phyloP scores from a whole-genome alignment of 2,113 vertebrate genomes.

The Trematocara unimaculatum region DNA sequence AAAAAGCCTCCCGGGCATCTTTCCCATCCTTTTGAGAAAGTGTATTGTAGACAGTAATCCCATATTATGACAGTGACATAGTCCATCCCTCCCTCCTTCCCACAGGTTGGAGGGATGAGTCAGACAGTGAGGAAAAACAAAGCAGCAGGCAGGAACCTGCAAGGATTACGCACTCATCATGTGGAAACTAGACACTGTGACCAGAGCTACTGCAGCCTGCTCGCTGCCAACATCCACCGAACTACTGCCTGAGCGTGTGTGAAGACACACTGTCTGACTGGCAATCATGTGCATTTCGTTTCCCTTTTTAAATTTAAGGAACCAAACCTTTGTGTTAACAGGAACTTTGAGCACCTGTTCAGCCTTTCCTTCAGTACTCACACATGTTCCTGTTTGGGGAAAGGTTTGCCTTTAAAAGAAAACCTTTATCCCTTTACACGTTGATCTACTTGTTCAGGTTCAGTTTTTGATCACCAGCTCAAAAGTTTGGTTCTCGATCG shows the following conservation, averaged over 20 bases:
- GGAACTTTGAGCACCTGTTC: neutral
- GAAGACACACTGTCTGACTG: neutral
- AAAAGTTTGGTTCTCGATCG: neutral
- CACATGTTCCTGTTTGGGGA: neutral
- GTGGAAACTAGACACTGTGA: conserved; percentile 44
- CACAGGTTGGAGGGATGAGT: conserved; percentile 66
- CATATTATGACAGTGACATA: conserved; percentile 57
- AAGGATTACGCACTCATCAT: conserved; percentile 51
- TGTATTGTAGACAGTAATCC: conserved; percentile 50
- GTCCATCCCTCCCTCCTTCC: conserved; percentile 48
- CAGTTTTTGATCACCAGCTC: neutral
- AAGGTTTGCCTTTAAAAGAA: neutral
- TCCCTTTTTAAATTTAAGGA: neutral
- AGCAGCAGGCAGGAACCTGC: conserved; percentile 61
- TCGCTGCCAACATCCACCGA: conserved; percentile 13
- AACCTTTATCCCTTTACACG: neutral
- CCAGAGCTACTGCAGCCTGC: conserved; percentile 31
- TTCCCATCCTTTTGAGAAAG: conserved; percentile 34
- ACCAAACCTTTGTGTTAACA: neutral
- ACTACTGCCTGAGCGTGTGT: neutral
- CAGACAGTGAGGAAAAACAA: conserved; percentile 47
- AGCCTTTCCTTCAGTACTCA: neutral
- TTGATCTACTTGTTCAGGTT: neutral
- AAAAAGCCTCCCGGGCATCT: conserved; percentile 24
- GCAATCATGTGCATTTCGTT: neutral